phyloP scores from a whole-genome alignment of 2,888 invertebrate genomes.

The Drosophila robusta region DNA sequence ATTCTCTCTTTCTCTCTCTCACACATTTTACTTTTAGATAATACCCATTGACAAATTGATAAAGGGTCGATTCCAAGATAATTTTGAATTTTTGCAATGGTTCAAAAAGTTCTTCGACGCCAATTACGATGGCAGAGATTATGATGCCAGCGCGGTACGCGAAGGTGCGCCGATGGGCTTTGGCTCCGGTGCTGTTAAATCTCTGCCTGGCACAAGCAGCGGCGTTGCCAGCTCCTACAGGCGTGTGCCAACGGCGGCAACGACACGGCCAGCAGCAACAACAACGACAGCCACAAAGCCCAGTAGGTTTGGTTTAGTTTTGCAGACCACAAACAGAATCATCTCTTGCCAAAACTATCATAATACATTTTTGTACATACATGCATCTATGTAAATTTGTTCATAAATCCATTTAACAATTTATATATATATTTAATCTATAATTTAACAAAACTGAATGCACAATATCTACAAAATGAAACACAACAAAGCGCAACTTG shows the following conservation, averaged over 20 bases:
- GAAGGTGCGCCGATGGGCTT: slow-evolving; percentile 94
- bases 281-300: slow-evolving; percentile 81
- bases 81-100: slow-evolving; percentile 99
- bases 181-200: slow-evolving; percentile 86
- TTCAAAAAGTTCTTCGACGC: slow-evolving; percentile 99
- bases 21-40: slow-evolving; percentile 83
- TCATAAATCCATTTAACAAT: slow-evolving; percentile 9
- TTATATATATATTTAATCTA: slow-evolving; percentile 8
- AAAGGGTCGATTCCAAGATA: slow-evolving; percentile 99
- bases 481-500: slow-evolving; percentile 25
- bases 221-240: slow-evolving; percentile 74
- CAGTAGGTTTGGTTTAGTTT: slow-evolving; percentile 80
- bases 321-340: slow-evolving; percentile 15
- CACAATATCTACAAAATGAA: slow-evolving; percentile 56
- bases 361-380: slow-evolving; percentile 39
- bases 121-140: slow-evolving; percentile 97
- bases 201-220: slow-evolving; percentile 81
- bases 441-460: slow-evolving; percentile 77
- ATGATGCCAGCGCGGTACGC: slow-evolving; percentile 95
- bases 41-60: slow-evolving; percentile 89
- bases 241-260: slow-evolving; percentile 75
- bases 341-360: slow-evolving; percentile 8
- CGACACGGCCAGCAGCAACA: slow-evolving; percentile 64
- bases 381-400: slow-evolving; percentile 22
- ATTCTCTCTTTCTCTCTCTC: slow-evolving; percentile 49